phyloP scores from a whole-genome alignment of 1,140 invertebrate species.

The Himalopsyche phryganea region DNA sequence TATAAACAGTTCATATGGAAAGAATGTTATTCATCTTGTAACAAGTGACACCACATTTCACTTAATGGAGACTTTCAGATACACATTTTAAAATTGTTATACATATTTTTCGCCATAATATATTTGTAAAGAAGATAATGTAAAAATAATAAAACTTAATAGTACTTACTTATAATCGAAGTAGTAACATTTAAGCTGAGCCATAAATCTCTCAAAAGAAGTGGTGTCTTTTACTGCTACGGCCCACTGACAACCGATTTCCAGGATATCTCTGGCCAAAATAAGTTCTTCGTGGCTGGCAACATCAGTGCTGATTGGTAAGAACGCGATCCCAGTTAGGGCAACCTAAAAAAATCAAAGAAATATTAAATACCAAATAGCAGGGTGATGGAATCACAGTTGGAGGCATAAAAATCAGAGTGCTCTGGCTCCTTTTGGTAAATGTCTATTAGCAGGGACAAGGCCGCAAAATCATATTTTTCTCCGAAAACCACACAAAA shows the following conservation, averaged over 20 bases:
- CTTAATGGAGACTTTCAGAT: too few relatives aligned
- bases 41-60: too few relatives aligned
- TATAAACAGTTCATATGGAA: too few relatives aligned
- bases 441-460: too few relatives aligned
- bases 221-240: conserved; percentile 88
- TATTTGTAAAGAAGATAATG: too few relatives aligned
- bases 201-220: conserved; percentile 93
- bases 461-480: too few relatives aligned
- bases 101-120: too few relatives aligned
- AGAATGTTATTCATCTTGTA: too few relatives aligned
- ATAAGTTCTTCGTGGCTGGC: conserved; percentile 83
- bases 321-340: conserved; percentile 78
- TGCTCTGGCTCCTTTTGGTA: not conserved
- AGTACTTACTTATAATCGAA: conserved; percentile 92
- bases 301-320: conserved; percentile 76
- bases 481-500: too few relatives aligned
- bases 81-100: too few relatives aligned
- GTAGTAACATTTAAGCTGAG: conserved; percentile 97
- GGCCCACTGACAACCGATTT: conserved; percentile 95
- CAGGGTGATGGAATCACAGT: too few relatives aligned
- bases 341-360: conserved; percentile 73
- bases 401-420: conserved; percentile 27
- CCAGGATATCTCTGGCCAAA: conserved; percentile 85
- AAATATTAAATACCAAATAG: conserved; percentile 36
- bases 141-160: not conserved